A percentile compares a stretch with the other conserved stretches of the same genome.
Conservation (phyloP, 1,140 invertebrate genomes). For the Drosophila virilis region DNA sequence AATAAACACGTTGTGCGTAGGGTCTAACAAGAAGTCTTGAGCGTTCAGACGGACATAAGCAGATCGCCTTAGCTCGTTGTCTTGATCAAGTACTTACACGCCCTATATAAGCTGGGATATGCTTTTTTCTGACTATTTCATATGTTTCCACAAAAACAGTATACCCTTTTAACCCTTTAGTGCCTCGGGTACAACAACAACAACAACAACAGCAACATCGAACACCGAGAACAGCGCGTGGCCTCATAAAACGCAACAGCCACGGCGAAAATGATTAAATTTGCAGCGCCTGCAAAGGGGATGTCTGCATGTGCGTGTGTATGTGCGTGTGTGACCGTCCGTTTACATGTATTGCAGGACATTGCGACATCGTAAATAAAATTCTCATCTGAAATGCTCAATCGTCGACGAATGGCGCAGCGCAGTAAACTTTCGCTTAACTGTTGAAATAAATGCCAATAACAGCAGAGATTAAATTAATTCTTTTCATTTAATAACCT, state of each 20-base stretch:
- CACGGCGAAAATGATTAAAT: constrained; percentile 57
- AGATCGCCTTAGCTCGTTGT: too few relatives aligned
- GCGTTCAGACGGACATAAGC: too few relatives aligned
- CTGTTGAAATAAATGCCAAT: constrained; percentile 4
- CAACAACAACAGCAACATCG: not conserved
- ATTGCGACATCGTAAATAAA: constrained; percentile 35
- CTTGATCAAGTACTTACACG: too few relatives aligned
- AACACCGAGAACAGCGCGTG: constrained; percentile 18
- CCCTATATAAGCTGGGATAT: too few relatives aligned
- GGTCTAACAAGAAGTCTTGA: too few relatives aligned
- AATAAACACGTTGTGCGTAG: too few relatives aligned
- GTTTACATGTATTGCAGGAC: constrained; percentile 19
- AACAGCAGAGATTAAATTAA: constrained; percentile 6
- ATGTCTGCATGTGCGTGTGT: not conserved
- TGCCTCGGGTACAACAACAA: not conserved
- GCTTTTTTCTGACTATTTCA: too few relatives aligned
- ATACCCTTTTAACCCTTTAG: too few relatives aligned
- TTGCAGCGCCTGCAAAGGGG: constrained; percentile 29
- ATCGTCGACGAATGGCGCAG: constrained; percentile 1
- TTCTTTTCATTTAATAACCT: constrained; percentile 1
- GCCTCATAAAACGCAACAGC: constrained; percentile 51
- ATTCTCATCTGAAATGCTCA: constrained; percentile 28
- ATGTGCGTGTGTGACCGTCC: not conserved
- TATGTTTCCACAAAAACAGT: too few relatives aligned
- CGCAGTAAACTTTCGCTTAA: not conserved